Conservation (phyloP, 35 echinoderm and acorn worm species). For the Ptychodera flava region DNA sequence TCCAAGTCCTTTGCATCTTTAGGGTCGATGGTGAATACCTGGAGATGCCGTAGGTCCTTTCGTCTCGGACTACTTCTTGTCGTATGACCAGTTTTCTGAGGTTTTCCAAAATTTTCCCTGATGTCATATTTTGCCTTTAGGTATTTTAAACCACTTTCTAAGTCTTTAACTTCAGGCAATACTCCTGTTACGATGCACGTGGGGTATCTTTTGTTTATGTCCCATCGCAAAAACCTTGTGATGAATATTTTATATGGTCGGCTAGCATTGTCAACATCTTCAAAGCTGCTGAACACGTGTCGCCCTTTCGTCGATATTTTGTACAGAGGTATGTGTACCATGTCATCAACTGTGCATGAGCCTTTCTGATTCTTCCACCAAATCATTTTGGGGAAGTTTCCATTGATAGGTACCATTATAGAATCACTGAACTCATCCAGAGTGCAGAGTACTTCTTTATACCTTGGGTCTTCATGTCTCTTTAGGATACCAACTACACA, state of each 20-base stretch:
- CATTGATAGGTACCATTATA: slow-evolving; percentile 82
- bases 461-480: slow-evolving; percentile 44
- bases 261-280: background rate
- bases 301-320: background rate
- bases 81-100: background rate
- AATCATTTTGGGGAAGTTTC: slow-evolving; percentile 73
- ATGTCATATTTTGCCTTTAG: background rate
- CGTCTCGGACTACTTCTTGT: background rate
- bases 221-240: background rate
- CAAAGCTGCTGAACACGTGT: background rate
- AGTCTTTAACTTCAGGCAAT: background rate
- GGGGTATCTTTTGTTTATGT: background rate
- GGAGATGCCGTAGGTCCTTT: background rate
- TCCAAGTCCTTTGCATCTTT: background rate
- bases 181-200: background rate
- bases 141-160: background rate
- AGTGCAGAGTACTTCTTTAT: slow-evolving; percentile 75
- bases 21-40: background rate
- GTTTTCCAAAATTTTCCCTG: background rate
- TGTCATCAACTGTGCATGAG: background rate
- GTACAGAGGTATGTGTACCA: background rate
- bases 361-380: background rate
- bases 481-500: slow-evolving; percentile 54
- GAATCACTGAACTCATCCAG: slow-evolving; percentile 63
- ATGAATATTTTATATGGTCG: background rate